Conservation (phyloP, 1,140 invertebrate species). For the Olivierus martensii region DNA sequence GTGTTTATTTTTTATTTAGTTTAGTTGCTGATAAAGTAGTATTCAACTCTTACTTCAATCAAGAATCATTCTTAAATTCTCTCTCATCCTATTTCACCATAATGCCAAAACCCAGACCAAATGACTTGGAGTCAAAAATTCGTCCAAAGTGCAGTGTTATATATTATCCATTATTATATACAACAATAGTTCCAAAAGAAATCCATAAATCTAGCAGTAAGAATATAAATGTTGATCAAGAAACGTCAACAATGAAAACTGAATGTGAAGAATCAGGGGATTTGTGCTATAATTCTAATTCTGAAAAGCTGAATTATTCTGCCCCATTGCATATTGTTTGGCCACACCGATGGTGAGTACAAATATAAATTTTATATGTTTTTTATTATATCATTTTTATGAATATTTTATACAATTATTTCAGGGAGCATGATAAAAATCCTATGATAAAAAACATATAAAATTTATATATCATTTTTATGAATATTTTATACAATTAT, state of each 20-base stretch:
- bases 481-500: neutral
- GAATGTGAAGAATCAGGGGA: no score
- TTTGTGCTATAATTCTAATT: no score
- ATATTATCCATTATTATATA: constrained; percentile 43
- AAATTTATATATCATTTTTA: neutral
- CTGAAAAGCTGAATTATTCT: constrained; percentile 3
- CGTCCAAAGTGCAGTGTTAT: constrained; percentile 45
- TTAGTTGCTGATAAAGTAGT: constrained; percentile 51
- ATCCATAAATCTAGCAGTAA: no score
- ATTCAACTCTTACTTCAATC: constrained; percentile 59
- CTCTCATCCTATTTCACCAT: constrained; percentile 48
- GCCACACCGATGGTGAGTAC: constrained; percentile 52
- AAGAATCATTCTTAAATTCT: constrained; percentile 46
- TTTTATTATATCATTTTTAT: neutral
- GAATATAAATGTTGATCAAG: no score
- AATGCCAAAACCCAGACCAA: constrained; percentile 46
- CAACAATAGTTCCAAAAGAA: no score
- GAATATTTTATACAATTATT: constrained; percentile 3
- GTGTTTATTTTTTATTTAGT: constrained; percentile 35
- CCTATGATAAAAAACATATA: constrained; percentile 34
- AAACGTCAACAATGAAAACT: no score
- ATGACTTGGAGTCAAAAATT: constrained; percentile 40
- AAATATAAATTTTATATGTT: neutral
- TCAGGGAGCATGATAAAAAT: constrained; percentile 61
- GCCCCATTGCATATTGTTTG: constrained; percentile 48